Base-by-base conservation (phyloP, 1,140 invertebrate species). In the Conus ventricosus region DNA sequence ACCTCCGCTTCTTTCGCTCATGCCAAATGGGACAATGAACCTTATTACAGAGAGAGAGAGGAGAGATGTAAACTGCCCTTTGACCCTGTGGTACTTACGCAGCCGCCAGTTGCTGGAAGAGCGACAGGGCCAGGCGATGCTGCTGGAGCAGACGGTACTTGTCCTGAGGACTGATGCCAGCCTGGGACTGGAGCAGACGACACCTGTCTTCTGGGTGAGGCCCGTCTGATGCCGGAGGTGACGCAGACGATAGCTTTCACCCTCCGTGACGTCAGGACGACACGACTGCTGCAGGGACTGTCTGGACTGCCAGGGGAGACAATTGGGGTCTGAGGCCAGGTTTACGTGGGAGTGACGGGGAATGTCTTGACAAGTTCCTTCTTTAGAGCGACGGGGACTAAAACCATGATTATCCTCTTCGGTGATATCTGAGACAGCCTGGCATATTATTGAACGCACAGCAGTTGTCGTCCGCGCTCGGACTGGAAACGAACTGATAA, bases 61-160 rank as follows among this genome's bases (percentile, higher is more conserved):
- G 60, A 63, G 60, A 39, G 39, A 39, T 39, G 39, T 39, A 39
- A 39, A 39, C 39, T 39, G 39, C 39, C 39, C 39, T 39, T 39
- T 39, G 39, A 39, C 39, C 39, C 39, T 23, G 20, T 20, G 23
- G 25, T 84, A 84, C 83, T 84, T 57, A 84, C 83, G 83, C 83
- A 39, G 83, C 57, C 7, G 83, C 83, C 15, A 84, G 57, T 27
- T 84, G 83, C 57, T 84, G 55, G 20, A 84, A 84, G 23, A 84
- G 57, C 20, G 83, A 84, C 55, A 84, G 83, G 11, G 83, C 83
- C 83, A 84, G 57, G 15, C 83, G 57, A 63, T 84, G 83, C 55
- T 84, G 83, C 15, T 55, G 57, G 17, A 84, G 83, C 54, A 84
- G 83, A 17, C 83, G 83, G 20, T 53, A 57, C 17, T 84, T 57